Evolutionary conservation across 2,888 invertebrate species (phyloP).

Genomic region (Conistra vaccinii): DNA sequence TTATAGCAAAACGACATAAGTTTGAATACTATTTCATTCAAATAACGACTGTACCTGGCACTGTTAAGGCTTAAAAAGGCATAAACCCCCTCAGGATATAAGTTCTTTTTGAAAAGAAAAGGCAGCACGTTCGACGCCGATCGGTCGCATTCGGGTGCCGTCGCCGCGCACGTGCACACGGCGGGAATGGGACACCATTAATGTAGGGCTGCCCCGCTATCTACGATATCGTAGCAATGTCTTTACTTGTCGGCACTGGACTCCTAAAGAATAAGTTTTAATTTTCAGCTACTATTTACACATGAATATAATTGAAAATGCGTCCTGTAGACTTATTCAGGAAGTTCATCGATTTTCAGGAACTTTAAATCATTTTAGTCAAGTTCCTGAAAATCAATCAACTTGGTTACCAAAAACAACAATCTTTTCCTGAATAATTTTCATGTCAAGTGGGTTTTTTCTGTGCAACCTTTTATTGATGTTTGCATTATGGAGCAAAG

Average conservation of each 20-base stretch:
- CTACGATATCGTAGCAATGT: constrained; percentile 70
- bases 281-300: constrained; percentile 66
- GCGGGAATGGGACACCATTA: constrained; percentile 77
- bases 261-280: constrained; percentile 66
- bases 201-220: constrained; percentile 70
- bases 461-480: not conserved
- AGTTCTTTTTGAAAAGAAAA: constrained; percentile 64
- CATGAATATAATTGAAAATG: constrained; percentile 56
- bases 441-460: not conserved
- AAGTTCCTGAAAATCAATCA: not conserved
- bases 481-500: constrained; percentile 13
- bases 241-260: constrained; percentile 58
- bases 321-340: not conserved
- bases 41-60: constrained; percentile 29
- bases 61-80: constrained; percentile 5
- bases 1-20: constrained; percentile 62
- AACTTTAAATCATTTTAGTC: not conserved
- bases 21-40: not conserved
- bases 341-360: constrained; percentile 20
- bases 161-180: constrained; percentile 86
- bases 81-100: constrained; percentile 27
- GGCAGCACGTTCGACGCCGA: constrained; percentile 73
- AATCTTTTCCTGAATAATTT: not conserved
- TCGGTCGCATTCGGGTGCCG: constrained; percentile 86
- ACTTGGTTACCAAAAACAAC: not conserved